These are phyloP conservation scores for Nipponacmea schrenckii DNA, from an alignment of 2,888 invertebrate species.

Conservation along the genomic window DNA sequence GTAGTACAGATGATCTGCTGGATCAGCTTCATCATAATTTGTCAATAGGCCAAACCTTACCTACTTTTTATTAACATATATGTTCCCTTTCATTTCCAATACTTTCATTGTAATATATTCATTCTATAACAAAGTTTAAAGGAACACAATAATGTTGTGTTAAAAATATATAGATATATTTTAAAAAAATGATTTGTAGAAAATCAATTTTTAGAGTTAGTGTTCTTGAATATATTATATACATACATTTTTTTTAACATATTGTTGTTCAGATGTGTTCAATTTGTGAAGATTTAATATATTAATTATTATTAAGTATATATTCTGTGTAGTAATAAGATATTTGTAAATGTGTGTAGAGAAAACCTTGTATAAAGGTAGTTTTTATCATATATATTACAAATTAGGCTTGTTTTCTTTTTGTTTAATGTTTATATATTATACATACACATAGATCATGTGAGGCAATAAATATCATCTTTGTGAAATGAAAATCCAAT, in stretches of 20 bases:
- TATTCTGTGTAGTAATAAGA: conserved; percentile 1
- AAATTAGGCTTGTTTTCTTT: conserved; percentile 21
- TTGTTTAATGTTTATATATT: conserved; percentile 20
- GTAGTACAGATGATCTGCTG: too few species aligned
- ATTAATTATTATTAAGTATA: neutral
- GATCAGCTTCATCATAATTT: too few species aligned
- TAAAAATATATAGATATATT: neutral
- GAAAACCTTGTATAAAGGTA: conserved; percentile 1
- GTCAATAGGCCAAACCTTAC: too few species aligned
- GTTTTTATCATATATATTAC: conserved; percentile 5
- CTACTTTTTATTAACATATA: too few species aligned
- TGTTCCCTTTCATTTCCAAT: too few species aligned
- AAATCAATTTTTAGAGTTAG: neutral
- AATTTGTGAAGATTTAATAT: conserved; percentile 6
- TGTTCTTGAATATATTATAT: neutral
- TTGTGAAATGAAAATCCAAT: conserved; percentile 10
- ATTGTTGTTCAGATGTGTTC: neutral
- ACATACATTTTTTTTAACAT: neutral
- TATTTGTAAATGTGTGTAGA: conserved; percentile 5
- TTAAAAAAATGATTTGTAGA: neutral
- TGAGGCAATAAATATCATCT: conserved; percentile 24
- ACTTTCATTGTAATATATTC: too few species aligned
- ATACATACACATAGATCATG: conserved; percentile 20
- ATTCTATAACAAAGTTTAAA: too few species aligned
- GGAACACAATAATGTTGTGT: too few species aligned